Evolutionary conservation across 2,888 invertebrate species (phyloP), one percentile per base, ranked within the genome.

Genomic region (Cyrtodaria siliqua): DNA sequence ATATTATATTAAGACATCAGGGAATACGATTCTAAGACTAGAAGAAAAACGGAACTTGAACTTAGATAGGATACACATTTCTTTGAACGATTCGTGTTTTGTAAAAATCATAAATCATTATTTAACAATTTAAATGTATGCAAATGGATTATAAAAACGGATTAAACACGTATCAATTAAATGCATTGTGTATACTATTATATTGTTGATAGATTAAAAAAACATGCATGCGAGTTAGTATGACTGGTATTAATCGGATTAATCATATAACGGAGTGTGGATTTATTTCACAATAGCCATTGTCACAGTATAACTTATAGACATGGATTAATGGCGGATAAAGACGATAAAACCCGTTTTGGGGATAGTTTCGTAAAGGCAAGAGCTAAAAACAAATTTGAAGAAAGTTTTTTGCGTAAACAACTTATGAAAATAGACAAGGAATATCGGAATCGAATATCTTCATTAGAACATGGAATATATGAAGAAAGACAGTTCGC

Each of bases 331-430:
- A 49, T 24, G 50, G 2, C 12, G 49, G 71, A 74, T 33, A 63
- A 47, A 55, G 70, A 66, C 29, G 74, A 63, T n/a, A 56, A 40
- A 23, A 74, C 57, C 8, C 49, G 67, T 29, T 63, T 71, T 18
- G 56, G 67, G 56, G 56, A 67, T 29, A 70, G 67, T 29, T 79
- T 63, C 55, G 49, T 49, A 42, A 74, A 72, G 64, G 68, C 74
- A 50, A 53, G 71, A 55, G 50, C 59, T 33, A 63, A 71, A 60
- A 79, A 79, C 60, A 40, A 52, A 29, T 61, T 70, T 20, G 75
- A 76, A 26, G 62, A 62, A 18, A 33, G 40, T 12, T 33, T 52
- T 6, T 20, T 62, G 12, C 47, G 29, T 38, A 40, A 50, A 33
- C 49, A 52, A 33, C 52, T 62, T n/a, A 18, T 38, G 6, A 33